phyloP scores from a whole-genome alignment of 1,140 invertebrate genomes.

The Cotesia vestalis region DNA sequence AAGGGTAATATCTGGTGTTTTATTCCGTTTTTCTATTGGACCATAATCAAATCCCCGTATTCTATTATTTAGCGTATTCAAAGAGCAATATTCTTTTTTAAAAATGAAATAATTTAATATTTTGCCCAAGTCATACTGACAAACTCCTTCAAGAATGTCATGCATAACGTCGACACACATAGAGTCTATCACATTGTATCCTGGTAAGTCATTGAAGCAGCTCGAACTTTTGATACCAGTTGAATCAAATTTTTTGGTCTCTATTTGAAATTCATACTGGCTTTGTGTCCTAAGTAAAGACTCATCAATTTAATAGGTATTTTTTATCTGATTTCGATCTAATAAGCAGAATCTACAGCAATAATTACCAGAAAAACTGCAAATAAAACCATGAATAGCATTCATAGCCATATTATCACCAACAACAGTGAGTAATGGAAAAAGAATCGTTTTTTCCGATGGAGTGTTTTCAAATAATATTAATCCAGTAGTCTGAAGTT shows the following conservation, averaged over 20 bases:
- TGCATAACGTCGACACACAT: not conserved
- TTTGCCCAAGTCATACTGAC: slow-evolving; percentile 2
- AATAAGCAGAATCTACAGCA: not conserved
- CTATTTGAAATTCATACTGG: not conserved
- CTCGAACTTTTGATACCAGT: not conserved
- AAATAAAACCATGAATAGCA: not conserved
- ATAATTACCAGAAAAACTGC: slow-evolving; percentile 3
- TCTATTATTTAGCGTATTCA: not conserved
- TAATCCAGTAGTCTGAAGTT: not conserved
- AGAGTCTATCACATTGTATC: not conserved
- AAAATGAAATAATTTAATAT: not conserved
- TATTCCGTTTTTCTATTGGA: not conserved
- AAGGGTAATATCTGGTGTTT: not conserved
- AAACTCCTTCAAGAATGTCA: not conserved
- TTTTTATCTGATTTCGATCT: not conserved
- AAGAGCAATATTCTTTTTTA: not conserved
- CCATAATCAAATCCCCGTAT: not conserved
- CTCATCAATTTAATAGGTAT: not conserved
- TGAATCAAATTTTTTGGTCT: slow-evolving; percentile 1
- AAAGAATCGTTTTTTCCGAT: not conserved
- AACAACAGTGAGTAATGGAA: slow-evolving; percentile 1
- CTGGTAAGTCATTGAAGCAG: not conserved
- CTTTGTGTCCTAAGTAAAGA: not conserved
- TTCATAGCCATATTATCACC: not conserved
- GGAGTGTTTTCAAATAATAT: not conserved